A percentile compares a stretch with the other conserved stretches of the same genome.
Conservation (phyloP, 2,113 vertebrate genomes). For the Aegithalos caudatus region DNA sequence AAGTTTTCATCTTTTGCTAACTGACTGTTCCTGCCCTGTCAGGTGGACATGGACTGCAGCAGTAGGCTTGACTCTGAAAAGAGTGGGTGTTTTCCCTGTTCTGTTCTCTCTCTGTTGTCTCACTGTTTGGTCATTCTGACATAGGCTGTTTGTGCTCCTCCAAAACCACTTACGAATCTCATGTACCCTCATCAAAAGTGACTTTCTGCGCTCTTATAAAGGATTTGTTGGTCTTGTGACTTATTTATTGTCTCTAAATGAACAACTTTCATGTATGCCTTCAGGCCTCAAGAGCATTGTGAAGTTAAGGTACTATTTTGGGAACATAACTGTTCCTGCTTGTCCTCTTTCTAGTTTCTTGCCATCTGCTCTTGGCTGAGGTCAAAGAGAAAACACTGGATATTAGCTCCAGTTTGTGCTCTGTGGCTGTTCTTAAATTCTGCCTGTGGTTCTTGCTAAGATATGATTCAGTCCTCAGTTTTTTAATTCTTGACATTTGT, state of each 20-base stretch:
- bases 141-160: neutral
- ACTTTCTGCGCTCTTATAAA: neutral
- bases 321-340: neutral
- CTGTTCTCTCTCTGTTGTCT: neutral
- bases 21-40: neutral
- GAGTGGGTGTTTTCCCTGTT: fast-evolving
- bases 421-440: neutral
- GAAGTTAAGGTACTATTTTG: neutral
- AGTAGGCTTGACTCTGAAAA: neutral
- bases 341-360: neutral
- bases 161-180: neutral
- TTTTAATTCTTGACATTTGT: neutral
- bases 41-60: neutral
- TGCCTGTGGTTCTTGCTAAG: neutral
- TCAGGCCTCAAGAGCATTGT: neutral
- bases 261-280: neutral
- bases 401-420: neutral
- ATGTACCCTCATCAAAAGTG: neutral
- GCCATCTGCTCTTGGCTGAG: neutral
- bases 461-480: neutral
- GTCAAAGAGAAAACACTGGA: neutral
- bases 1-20: neutral
- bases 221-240: neutral
- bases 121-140: neutral
- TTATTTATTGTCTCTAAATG: neutral